Percentiles rank a stretch among this genome's conserved stretches.
phyloP scores from a whole-genome alignment of 1,140 invertebrate species.

The Plectus sambesii region DNA sequence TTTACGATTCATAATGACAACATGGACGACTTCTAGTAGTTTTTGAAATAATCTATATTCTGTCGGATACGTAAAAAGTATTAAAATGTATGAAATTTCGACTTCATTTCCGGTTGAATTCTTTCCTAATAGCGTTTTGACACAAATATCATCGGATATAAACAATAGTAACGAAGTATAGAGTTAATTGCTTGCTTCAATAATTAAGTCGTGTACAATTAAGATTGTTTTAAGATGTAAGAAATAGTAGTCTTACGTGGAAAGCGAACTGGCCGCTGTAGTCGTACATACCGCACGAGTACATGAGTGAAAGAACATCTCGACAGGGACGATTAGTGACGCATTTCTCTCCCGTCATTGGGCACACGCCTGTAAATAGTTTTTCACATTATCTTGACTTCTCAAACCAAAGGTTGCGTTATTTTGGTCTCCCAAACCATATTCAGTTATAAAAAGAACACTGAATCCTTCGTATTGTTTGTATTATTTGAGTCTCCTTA shows the following conservation, averaged over 20 bases:
- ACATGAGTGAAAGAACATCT: constrained; percentile 71
- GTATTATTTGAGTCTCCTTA: background rate
- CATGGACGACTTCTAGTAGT: no score
- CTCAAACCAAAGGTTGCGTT: constrained; percentile 91
- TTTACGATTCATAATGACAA: no score
- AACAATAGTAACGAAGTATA: no score
- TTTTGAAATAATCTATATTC: no score
- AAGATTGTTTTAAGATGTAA: constrained; percentile 6
- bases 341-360: constrained; percentile 76
- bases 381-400: constrained; percentile 78
- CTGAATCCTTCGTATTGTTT: constrained; percentile 23
- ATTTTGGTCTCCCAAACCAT: constrained; percentile 85
- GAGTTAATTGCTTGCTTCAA: no score
- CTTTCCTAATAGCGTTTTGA: no score
- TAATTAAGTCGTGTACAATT: no score
- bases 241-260: constrained; percentile 55
- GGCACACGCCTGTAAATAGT: constrained; percentile 81
- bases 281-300: constrained; percentile 91
- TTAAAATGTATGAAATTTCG: no score
- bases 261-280: constrained; percentile 94
- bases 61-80: no score
- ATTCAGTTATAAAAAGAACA: constrained; percentile 75
- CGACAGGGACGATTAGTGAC: constrained; percentile 76
- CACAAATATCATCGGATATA: no score
- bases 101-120: no score